Evolutionary conservation across 2,888 invertebrate species (phyloP).

Genomic region (Scaeva pyrastri): DNA sequence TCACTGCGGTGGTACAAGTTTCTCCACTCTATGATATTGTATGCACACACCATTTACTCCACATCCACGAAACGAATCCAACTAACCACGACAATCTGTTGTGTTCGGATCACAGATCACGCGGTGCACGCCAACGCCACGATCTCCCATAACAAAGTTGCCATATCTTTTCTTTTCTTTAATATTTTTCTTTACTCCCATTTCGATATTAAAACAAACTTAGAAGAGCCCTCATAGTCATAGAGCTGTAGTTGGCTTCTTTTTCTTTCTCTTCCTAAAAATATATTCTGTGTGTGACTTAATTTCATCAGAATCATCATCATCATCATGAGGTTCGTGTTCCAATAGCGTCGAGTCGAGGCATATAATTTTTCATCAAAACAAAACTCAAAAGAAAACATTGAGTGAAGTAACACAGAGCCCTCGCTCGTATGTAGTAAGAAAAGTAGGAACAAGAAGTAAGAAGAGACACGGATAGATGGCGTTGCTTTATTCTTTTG

Average conservation of each 20-base stretch:
- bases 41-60: conserved; percentile 43
- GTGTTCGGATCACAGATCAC: conserved; percentile 66
- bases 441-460: conserved; percentile 2
- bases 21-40: conserved; percentile 29
- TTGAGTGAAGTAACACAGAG: conserved; percentile 13
- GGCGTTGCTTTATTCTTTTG: conserved; percentile 57
- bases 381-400: conserved; percentile 43
- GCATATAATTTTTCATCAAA: conserved; percentile 36
- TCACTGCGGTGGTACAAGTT: conserved; percentile 37
- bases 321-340: conserved; percentile 30
- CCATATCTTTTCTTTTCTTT: conserved; percentile 20
- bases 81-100: conserved; percentile 66
- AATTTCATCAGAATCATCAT: conserved; percentile 50
- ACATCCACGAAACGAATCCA: conserved; percentile 52
- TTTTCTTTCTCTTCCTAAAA: conserved; percentile 36
- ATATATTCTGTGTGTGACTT: conserved; percentile 38
- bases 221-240: too few relatives aligned
- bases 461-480: conserved; percentile 51
- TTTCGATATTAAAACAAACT: conserved; percentile 6
- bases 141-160: conserved; percentile 52
- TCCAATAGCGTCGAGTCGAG: neutral
- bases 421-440: neutral
- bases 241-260: neutral
- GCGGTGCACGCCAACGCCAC: conserved; percentile 61
- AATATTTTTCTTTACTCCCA: conserved; percentile 12